Base-by-base conservation (phyloP, 2,888 invertebrate genomes). In the Drosophila meridiana region DNA sequence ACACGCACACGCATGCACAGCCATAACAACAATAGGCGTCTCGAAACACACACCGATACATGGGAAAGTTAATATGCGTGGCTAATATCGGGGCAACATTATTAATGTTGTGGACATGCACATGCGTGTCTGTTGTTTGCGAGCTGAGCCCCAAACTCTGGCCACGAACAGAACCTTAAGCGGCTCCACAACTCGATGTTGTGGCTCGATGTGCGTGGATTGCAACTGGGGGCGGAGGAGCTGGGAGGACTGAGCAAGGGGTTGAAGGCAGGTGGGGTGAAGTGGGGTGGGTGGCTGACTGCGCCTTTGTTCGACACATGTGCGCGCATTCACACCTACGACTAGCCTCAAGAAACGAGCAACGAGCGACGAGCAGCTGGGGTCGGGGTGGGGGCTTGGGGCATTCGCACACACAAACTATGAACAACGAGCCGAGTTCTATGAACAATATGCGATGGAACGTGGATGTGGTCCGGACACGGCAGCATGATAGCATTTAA, bases 301-400 rank as follows among this genome's bases (percentile, higher is more conserved):
- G 58, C 57, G 72, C 83, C 86, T 73, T 83, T 83, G 83, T 77
- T 78, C 74, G 86, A 76, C 90, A 89, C 90, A 88, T 89, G 89
- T 87, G 88, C 88, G 77, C 88, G 83, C 84, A 80, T 86, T 89
- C 88, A 90, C 88, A 90, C 89, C 88, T 88, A 83, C 80, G 76
- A 74, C 73, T 43, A 60, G 68, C 76, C 67, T 74, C 64, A 83
- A 85, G 81, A 79, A 86, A 77, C 73, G 79, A 76, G 69, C 77
- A 77, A 59, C 66, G 47, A 14, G 45, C 28, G 81, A 73, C 71
- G 76, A 69, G 68, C 75, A 71, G 60, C 66, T 6, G 30, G 3
- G 8, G 58, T 5, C 8, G 34, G 50, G 13, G 28, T 40, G 11
- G 11, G n/a, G 1, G 0, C 26, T 47, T 34, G 38, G 53, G 13